Evolutionary conservation across 2,113 vertebrate species (phyloP).

Genomic region (Mustelus asterias): DNA sequence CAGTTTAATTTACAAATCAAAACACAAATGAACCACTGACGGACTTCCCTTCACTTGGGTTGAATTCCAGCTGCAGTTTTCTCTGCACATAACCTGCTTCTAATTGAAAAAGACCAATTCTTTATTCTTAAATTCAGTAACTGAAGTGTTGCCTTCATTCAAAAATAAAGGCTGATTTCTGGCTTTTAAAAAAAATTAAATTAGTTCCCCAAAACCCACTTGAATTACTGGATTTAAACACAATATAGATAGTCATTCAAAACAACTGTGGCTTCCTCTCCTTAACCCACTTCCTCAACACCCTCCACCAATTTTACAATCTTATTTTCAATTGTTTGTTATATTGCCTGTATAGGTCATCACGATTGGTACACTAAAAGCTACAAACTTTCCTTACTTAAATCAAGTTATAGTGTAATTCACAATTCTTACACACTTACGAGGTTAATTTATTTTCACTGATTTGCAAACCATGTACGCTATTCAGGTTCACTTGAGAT

Average conservation of each 20-base stretch:
- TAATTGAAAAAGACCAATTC: not conserved
- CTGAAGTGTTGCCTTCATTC: not conserved
- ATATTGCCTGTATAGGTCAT: not conserved
- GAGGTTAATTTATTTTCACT: not conserved
- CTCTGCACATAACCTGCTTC: not conserved
- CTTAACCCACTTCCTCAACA: not conserved
- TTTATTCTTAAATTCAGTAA: not conserved
- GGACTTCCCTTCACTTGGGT: not conserved
- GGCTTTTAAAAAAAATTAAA: not conserved
- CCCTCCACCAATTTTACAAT: not conserved
- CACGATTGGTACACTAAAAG: constrained; percentile 12
- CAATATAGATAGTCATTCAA: not conserved
- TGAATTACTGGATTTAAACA: not conserved
- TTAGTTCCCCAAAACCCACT: not conserved
- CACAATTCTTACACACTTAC: constrained; percentile 21
- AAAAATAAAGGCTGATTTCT: not conserved
- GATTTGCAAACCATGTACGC: not conserved
- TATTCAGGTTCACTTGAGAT: not conserved
- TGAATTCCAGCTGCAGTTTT: not conserved
- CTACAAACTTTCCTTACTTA: not conserved
- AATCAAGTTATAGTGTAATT: not conserved
- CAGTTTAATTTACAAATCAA: not conserved
- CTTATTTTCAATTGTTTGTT: not conserved
- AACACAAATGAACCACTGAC: not conserved
- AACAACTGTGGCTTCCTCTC: not conserved